Percentiles rank a stretch among this genome's conserved stretches.
These are phyloP conservation scores for Choloepus hoffmanni DNA, from an alignment of 2,113 vertebrate genomes.

Conservation along the genomic window DNA sequence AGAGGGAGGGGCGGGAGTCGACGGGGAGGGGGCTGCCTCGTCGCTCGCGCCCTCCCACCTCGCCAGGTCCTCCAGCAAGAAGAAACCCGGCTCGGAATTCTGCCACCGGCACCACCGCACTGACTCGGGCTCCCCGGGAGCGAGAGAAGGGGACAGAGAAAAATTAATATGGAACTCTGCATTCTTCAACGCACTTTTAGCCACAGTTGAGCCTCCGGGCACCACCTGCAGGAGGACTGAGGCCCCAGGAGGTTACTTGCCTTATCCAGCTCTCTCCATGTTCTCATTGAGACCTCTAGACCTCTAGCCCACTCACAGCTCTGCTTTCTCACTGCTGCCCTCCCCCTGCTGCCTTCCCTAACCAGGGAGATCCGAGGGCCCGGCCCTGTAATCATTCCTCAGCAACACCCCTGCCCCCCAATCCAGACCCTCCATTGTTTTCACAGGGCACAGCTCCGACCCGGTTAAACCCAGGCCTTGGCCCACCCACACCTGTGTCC, in stretches of 20 bases:
- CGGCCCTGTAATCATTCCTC: not conserved
- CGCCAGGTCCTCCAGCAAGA: not conserved
- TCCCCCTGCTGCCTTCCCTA: not conserved
- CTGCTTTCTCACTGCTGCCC: not conserved
- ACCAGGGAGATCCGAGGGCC: not conserved
- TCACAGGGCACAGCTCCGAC: not conserved
- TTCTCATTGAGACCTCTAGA: not conserved
- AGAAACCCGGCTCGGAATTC: not conserved
- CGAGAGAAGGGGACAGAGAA: not conserved
- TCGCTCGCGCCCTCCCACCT: rapidly evolving
- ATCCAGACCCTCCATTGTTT: not conserved
- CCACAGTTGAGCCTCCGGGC: rapidly evolving
- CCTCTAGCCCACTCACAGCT: rapidly evolving
- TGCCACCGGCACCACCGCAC: rapidly evolving
- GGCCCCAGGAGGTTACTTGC: not conserved
- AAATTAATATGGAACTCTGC: no score
- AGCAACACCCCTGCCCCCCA: not conserved
- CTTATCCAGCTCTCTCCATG: not conserved
- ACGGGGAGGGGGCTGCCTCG: not conserved
- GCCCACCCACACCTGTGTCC: not conserved
- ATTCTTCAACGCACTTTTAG: not conserved
- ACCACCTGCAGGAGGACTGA: not conserved
- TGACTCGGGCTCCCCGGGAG: not conserved
- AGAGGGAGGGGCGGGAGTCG: not conserved
- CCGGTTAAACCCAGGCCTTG: not conserved